phyloP scores from a whole-genome alignment of 2,888 invertebrate species.

The Aporophyla nigra region DNA sequence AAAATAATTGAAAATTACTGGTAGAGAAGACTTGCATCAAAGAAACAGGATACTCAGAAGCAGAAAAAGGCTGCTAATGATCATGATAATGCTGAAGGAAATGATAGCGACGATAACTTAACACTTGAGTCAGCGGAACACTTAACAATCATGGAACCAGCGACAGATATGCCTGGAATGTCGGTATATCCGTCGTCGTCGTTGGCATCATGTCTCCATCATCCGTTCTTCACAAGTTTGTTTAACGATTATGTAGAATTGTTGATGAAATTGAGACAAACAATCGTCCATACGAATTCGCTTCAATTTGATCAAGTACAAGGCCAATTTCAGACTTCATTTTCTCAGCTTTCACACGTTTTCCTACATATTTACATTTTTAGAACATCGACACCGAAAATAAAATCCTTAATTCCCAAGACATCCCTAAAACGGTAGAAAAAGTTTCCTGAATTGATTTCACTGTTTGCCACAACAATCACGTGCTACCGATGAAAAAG shows the following conservation, averaged over 20 bases:
- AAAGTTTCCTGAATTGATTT: constrained; percentile 40
- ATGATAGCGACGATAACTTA: constrained; percentile 32
- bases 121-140: constrained; percentile 20
- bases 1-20: too few species aligned
- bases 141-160: constrained; percentile 23
- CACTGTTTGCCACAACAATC: constrained; percentile 50
- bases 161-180: constrained; percentile 44
- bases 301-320: not conserved
- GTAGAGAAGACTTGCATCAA: not conserved
- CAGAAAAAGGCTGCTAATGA: constrained; percentile 39
- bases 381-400: not conserved
- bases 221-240: constrained; percentile 12
- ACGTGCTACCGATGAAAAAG: constrained; percentile 50
- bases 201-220: constrained; percentile 30
- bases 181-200: constrained; percentile 40
- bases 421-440: constrained; percentile 7
- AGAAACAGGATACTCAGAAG: not conserved
- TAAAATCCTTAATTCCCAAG: constrained; percentile 1
- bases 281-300: not conserved
- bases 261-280: not conserved
- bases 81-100: constrained; percentile 26
- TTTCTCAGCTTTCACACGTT: constrained; percentile 1
- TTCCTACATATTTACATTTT: not conserved
- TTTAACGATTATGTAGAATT: constrained; percentile 1
- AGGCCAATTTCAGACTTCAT: not conserved